A percentile compares a stretch with the other conserved stretches of the same genome.
Conservation (phyloP, 2,113 vertebrate genomes). For the Prinia subflava region DNA sequence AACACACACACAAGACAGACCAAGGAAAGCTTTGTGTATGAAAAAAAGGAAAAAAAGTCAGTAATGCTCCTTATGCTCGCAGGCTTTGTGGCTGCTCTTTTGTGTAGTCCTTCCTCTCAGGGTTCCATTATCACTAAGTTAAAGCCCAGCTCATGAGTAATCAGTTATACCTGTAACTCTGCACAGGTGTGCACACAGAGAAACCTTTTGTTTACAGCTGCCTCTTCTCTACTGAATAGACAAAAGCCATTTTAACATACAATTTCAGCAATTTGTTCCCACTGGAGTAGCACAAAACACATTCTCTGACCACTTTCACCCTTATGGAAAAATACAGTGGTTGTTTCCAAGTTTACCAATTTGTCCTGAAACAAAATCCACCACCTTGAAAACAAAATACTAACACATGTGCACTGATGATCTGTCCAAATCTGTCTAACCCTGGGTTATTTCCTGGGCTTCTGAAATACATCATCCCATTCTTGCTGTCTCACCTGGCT, state of each 20-base stretch:
- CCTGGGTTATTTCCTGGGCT: not conserved
- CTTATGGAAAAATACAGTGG: not conserved
- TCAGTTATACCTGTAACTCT: not conserved
- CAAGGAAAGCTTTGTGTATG: not conserved
- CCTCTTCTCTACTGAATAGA: not conserved
- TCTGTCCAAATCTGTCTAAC: not conserved
- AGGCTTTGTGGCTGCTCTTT: not conserved
- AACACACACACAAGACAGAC: not conserved
- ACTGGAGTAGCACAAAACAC: not conserved
- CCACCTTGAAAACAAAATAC: not conserved
- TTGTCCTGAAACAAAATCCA: not conserved
- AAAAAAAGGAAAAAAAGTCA: not conserved
- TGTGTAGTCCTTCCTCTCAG: not conserved
- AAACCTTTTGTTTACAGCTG: not conserved
- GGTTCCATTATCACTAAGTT: not conserved
- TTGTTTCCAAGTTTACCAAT: not conserved
- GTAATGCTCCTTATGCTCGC: not conserved
- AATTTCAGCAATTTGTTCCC: not conserved
- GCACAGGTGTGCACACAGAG: not conserved
- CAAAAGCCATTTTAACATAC: not conserved
- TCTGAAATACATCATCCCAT: not conserved
- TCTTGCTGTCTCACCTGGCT: not conserved
- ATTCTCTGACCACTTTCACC: not conserved
- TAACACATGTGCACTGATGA: not conserved
- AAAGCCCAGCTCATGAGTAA: not conserved